phyloP scores from a whole-genome alignment of 2,113 vertebrate genomes.

The Merops nubicus region DNA sequence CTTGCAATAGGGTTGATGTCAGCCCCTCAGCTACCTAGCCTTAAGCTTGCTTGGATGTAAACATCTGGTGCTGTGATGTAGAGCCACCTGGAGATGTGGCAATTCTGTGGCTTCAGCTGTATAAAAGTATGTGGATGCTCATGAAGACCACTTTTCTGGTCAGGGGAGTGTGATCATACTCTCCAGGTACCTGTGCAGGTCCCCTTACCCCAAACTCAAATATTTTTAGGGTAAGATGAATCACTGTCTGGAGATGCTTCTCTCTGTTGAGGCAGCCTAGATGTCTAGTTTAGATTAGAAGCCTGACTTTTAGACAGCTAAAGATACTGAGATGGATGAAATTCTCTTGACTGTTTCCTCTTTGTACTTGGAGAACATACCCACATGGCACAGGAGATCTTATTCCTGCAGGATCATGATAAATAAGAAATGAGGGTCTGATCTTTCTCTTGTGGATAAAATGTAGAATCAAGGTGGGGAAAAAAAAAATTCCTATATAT shows the following conservation, averaged over 20 bases:
- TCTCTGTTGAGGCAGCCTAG: slow-evolving; percentile 20
- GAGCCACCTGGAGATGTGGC: background rate
- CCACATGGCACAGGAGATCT: background rate
- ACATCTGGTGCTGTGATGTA: background rate
- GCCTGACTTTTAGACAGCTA: slow-evolving; percentile 19
- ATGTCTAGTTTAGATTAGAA: slow-evolving; percentile 62
- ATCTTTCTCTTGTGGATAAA: background rate
- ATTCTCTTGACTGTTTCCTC: background rate
- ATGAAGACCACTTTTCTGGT: background rate
- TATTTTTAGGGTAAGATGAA: slow-evolving; percentile 21
- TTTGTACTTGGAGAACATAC: background rate
- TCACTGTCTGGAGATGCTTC: slow-evolving; percentile 41
- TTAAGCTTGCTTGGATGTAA: background rate
- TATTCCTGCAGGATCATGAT: background rate
- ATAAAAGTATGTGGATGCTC: background rate
- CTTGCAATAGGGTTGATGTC: background rate
- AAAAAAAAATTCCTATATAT: background rate
- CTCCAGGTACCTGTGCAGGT: background rate
- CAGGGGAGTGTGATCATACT: background rate
- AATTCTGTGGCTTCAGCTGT: background rate
- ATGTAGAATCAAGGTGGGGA: background rate
- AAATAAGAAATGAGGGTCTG: background rate
- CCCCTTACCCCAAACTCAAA: background rate
- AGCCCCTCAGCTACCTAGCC: background rate
- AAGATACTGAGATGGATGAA: slow-evolving; percentile 26